Conservation (phyloP, 2,113 vertebrate genomes). For the Labrus mixtus region DNA sequence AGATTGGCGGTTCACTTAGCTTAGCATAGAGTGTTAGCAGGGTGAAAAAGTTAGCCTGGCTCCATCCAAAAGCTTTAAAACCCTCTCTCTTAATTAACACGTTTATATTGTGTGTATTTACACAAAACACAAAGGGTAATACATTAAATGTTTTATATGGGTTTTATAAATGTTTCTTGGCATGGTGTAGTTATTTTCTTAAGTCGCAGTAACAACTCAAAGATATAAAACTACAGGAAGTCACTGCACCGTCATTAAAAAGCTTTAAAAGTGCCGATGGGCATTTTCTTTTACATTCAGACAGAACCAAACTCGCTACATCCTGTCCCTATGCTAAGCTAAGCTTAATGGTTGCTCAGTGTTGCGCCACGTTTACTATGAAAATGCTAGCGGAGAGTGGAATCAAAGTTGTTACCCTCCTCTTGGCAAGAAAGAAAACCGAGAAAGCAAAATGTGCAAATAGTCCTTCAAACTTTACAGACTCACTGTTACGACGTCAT, state of each 20-base stretch:
- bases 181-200: not conserved
- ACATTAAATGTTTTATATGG: not conserved
- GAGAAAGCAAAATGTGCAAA: too few relatives aligned
- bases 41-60: not conserved
- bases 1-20: not conserved
- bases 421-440: too few relatives aligned
- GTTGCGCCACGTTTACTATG: too few relatives aligned
- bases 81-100: not conserved
- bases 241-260: too few relatives aligned
- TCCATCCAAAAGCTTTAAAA: not conserved
- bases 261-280: not conserved
- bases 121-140: not conserved
- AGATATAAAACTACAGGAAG: too few relatives aligned
- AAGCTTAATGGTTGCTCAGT: not conserved
- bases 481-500: not conserved
- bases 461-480: too few relatives aligned
- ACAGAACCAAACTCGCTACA: not conserved
- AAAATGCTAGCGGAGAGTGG: not conserved
- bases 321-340: not conserved
- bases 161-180: not conserved
- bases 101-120: not conserved
- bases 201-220: not conserved
- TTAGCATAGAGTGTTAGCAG: conserved; percentile 1
- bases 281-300: not conserved
- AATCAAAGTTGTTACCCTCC: not conserved